A percentile compares a stretch with the other conserved stretches of the same genome.
These are phyloP conservation scores for Acestrorhynchus altus DNA, from an alignment of 2,797 vertebrate genomes.

Conservation along the genomic window DNA sequence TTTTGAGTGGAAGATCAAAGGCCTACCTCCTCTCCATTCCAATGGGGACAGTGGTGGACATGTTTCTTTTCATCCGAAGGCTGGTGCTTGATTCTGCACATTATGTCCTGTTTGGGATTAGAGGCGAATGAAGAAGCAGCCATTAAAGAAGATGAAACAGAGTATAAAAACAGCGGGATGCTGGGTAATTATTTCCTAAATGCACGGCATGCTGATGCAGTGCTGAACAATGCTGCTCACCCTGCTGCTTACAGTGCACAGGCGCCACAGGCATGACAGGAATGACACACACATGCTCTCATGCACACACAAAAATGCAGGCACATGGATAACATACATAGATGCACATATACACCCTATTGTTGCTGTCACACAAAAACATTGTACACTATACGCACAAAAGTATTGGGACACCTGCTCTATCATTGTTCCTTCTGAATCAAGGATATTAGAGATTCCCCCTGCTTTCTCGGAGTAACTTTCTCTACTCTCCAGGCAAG, in stretches of 20 bases:
- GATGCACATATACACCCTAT: not conserved
- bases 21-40: conserved; percentile 96
- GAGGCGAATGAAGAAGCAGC: conserved; percentile 86
- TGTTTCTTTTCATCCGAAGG: conserved; percentile 94
- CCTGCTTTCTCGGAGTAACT: too few species aligned
- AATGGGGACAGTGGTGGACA: conserved; percentile 89
- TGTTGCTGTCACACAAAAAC: too few species aligned
- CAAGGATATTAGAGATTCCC: too few species aligned
- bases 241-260: conserved; percentile 62
- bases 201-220: conserved; percentile 79
- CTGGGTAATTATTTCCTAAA: conserved; percentile 87
- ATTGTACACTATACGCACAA: too few species aligned
- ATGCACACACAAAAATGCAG: conserved; percentile 16
- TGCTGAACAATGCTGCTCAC: conserved; percentile 77
- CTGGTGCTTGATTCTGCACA: conserved; percentile 98
- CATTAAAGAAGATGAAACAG: conserved; percentile 86
- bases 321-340: conserved; percentile 7
- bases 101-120: conserved; percentile 90
- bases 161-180: conserved; percentile 85
- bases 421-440: too few species aligned
- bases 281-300: conserved; percentile 63
- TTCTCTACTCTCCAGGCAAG: too few species aligned
- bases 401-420: too few species aligned
- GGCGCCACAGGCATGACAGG: conserved; percentile 73
- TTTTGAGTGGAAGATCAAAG: conserved; percentile 76